phyloP scores from a whole-genome alignment of 2,797 vertebrate species.

The Cirrhinus mrigala region DNA sequence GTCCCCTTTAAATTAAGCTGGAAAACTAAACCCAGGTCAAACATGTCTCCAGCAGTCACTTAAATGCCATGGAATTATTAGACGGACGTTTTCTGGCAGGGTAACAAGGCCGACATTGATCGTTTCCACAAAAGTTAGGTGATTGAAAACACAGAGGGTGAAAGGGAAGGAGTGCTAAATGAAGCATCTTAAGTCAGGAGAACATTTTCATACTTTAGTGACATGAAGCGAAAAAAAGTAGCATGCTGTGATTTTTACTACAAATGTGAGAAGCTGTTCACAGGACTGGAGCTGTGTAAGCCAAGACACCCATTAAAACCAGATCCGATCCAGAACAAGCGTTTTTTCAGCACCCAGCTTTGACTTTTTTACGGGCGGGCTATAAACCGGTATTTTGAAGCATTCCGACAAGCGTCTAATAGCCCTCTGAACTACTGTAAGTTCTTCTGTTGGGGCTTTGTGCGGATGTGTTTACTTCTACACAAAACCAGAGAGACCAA shows the following conservation, averaged over 20 bases:
- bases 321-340: neutral
- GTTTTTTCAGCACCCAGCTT: constrained; percentile 56
- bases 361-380: constrained; percentile 72
- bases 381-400: constrained; percentile 74
- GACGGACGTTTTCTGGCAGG: neutral
- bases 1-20: neutral
- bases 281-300: constrained; percentile 22
- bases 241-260: constrained; percentile 19
- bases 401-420: constrained; percentile 71
- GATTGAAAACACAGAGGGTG: constrained; percentile 27
- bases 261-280: constrained; percentile 19
- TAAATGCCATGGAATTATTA: constrained; percentile 6
- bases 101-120: constrained; percentile 23
- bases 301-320: constrained; percentile 29
- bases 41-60: constrained; percentile 7
- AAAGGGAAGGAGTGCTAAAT: constrained; percentile 11
- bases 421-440: constrained; percentile 48
- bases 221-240: neutral
- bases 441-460: constrained; percentile 67
- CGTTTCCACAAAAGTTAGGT: constrained; percentile 7
- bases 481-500: constrained; percentile 25
- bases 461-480: constrained; percentile 47
- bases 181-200: neutral
- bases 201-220: constrained; percentile 19
- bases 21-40: neutral